Base-by-base conservation (phyloP, 2,888 invertebrate genomes). In the Lamellibrachia satsuma region DNA sequence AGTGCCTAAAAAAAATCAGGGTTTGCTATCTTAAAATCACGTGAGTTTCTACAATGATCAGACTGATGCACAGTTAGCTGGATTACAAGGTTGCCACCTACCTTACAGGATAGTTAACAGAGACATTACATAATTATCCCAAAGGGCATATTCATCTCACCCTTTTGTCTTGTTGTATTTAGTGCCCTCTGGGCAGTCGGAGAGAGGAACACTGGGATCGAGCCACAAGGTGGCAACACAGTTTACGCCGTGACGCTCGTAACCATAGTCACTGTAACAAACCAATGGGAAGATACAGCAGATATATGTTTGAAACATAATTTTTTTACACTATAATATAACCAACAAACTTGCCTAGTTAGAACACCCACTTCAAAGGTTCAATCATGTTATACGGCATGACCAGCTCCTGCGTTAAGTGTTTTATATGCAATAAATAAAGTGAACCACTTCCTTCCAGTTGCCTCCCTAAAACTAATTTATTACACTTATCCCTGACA, bases 241-340 rank as follows among this genome's bases (percentile, higher is more conserved):
- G 9, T 93, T 92, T 7, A 92, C 93, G n/a, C 92, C 93, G 57
- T 22, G 90, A 92, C 91, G 92, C 92, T 94, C 93, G 93, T 94
- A 96, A 0, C 96, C 96, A 95, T 95, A 96, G 94, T 96, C 96
- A 95, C 96, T 96, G 94, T 52, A 95, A 94, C n/a, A 11, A 91
- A 27, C 39, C 75, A 75, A 22, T 75, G 2, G 75, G 75, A 15
- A 7, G 3, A 39, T 39, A 39, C 39, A 39, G 57, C 57, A 57
- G 57, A 57, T 57, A 15, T 57, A 39, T 7, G 57, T 8, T 57
- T 15, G 7, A 57, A 57, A 57, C 57, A 57, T 57, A 11, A 2
- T 8, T 7, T 11, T 57, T 57, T 2, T 15, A 57, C 8, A 57
- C 8, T 57, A 75, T 11, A 22, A 22, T 22, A 75, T 3, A 9